phyloP scores from a whole-genome alignment of 2,888 invertebrate species.

The Thereva unica region DNA sequence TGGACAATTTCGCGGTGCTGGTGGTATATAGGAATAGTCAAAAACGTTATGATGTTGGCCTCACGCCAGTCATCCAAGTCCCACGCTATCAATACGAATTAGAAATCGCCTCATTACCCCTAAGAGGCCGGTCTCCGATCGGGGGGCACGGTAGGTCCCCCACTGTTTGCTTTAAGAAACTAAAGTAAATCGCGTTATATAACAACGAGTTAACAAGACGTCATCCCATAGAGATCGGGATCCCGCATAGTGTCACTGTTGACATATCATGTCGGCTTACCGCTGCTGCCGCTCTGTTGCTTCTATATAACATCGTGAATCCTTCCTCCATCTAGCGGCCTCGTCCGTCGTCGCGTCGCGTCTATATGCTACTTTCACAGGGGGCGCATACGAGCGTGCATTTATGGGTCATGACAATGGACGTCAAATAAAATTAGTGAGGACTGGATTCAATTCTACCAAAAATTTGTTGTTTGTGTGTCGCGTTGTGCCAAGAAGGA shows the following conservation, averaged over 20 bases:
- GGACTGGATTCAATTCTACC: conserved; percentile 24
- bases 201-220: conserved; percentile 13
- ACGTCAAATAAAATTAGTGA: conserved; percentile 38
- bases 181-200: background rate
- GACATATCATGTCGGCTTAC: conserved; percentile 4
- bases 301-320: too few species aligned
- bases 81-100: conserved; percentile 25
- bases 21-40: background rate
- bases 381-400: conserved; percentile 26
- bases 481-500: conserved; percentile 20
- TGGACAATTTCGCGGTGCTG: conserved; percentile 21
- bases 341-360: conserved; percentile 14
- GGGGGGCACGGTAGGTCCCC: background rate
- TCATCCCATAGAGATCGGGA: background rate
- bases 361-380: background rate
- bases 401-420: conserved; percentile 35
- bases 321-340: background rate
- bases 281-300: background rate
- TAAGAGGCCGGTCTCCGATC: background rate
- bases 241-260: conserved; percentile 22
- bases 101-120: conserved; percentile 6
- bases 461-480: conserved; percentile 10
- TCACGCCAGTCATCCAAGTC: background rate
- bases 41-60: background rate
- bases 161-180: conserved; percentile 12